phyloP scores from a whole-genome alignment of 2,888 invertebrate genomes.

The Anoplius nigerrimus region DNA sequence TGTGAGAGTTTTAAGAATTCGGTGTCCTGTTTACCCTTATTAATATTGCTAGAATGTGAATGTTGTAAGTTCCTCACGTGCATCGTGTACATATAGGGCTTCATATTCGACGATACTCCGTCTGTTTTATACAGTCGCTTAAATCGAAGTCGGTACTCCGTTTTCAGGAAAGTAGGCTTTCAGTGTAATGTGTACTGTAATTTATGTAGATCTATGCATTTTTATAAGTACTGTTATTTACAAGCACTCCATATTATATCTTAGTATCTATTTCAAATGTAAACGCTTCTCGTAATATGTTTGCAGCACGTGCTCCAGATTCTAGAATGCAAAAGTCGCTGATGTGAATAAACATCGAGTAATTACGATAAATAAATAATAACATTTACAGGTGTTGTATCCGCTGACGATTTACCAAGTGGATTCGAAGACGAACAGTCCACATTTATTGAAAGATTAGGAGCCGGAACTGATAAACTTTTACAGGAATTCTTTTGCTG shows the following conservation, averaged over 20 bases:
- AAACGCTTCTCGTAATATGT: background rate
- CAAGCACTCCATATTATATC: background rate
- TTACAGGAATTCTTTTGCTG: conserved; percentile 86
- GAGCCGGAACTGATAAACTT: conserved; percentile 85
- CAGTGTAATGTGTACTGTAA: too few relatives aligned
- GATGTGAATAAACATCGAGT: conserved; percentile 15
- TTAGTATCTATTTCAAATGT: conserved; percentile 11
- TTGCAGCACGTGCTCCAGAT: conserved; percentile 9
- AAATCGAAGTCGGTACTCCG: too few relatives aligned
- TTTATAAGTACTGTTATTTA: background rate
- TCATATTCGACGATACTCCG: too few relatives aligned
- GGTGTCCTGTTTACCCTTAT: too few relatives aligned
- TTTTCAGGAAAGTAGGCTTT: too few relatives aligned
- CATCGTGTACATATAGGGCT: too few relatives aligned
- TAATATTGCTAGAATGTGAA: too few relatives aligned
- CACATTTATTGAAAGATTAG: conserved; percentile 85
- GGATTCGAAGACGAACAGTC: conserved; percentile 77
- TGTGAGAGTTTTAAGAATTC: too few relatives aligned
- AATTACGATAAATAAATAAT: too few relatives aligned
- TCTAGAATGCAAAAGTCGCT: conserved; percentile 28
- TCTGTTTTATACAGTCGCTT: too few relatives aligned
- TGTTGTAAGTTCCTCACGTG: too few relatives aligned
- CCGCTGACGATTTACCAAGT: conserved; percentile 71
- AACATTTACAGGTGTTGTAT: conserved; percentile 66
- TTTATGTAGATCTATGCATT: too few relatives aligned